Evolutionary conservation across 2,113 vertebrate species (phyloP).

Genomic region (Crypturellus undulatus): DNA sequence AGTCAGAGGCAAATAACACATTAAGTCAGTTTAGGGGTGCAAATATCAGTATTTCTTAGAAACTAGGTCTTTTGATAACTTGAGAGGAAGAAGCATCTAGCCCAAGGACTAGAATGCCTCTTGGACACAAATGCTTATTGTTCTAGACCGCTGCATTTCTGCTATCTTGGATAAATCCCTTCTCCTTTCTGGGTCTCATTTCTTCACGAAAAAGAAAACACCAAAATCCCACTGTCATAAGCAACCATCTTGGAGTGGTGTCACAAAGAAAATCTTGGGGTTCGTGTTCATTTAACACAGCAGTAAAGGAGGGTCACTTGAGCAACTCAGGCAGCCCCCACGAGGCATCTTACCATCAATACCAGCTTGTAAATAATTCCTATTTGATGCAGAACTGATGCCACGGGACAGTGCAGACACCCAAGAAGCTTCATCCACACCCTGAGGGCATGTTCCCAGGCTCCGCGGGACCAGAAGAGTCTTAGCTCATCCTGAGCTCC

Average conservation of each 20-base stretch:
- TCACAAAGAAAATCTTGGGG: neutral
- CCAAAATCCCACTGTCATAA: neutral
- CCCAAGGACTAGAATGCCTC: no score
- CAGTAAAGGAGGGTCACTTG: neutral
- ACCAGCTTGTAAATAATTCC: neutral
- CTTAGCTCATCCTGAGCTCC: neutral
- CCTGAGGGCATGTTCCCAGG: neutral
- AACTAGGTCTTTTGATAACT: neutral
- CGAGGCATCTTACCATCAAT: neutral
- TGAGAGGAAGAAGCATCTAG: neutral
- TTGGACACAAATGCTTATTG: neutral
- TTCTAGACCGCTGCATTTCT: neutral
- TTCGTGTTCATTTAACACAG: neutral
- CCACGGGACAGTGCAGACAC: accelerated
- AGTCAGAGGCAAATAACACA: neutral
- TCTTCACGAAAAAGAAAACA: neutral
- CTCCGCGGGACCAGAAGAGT: neutral
- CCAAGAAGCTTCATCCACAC: neutral
- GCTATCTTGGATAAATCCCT: neutral
- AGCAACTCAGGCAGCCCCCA: neutral
- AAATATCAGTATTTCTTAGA: neutral
- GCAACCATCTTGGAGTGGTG: neutral
- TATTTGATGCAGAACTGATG: neutral
- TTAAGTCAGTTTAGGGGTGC: neutral
- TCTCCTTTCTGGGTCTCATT: neutral